Evolutionary conservation across 2,113 vertebrate species (phyloP).

Genomic region (human): GRCh38 chr5:168216001-168216500

Average conservation of each 20-base stretch:
- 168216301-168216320: slow-evolving; percentile 2
- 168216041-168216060: background rate
- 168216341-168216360: background rate
- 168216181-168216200: background rate
- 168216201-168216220: background rate
- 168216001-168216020: background rate
- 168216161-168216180: background rate
- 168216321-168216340: slow-evolving; percentile 10
- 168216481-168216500: background rate
- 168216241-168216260: background rate
- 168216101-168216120: background rate
- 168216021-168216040: slow-evolving; percentile 9
- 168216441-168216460: background rate
- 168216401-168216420: slow-evolving; percentile 44
- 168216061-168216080: background rate
- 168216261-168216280: background rate
- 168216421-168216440: slow-evolving; percentile 57
- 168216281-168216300: slow-evolving; percentile 53
- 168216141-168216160: background rate
- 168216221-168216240: background rate
- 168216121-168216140: background rate
- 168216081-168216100: slow-evolving; percentile 36
- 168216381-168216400: slow-evolving; percentile 39
- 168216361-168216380: slow-evolving; percentile 40
- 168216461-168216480: background rate